Base-by-base conservation (phyloP, 2,113 vertebrate species). In the Pelobates fuscus region DNA sequence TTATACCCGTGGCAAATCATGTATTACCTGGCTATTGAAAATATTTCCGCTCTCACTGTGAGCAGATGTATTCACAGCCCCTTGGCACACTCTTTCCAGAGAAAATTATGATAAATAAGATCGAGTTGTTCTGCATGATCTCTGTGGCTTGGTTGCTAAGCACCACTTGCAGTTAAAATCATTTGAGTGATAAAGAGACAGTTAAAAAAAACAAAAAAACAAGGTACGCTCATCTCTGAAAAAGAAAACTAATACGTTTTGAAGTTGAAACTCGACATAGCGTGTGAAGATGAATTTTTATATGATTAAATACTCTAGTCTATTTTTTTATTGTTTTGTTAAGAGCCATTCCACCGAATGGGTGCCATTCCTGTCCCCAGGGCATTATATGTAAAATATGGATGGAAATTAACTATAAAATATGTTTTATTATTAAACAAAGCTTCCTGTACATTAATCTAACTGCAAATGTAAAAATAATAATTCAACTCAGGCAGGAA, bases 121-220 rank as follows among this genome's bases (percentile, higher is more conserved):
- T 64, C 41, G 25, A 57, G 61, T 57, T 57, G 57, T 64, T 54
- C 30, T 57, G 18, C 61, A 58, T 72, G 60, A 64, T 72, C 61
- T 72, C 41, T 63, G 27, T 54, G 54, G 60, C 79, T 30, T 46
- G 68, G 82, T 83, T 85, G 82, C 84, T 84, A 81, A 78, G 81
- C 86, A 76, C 66, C 72, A 43, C 52, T 78, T 79, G 83, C 80
- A 77, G 82, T 81, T 82, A 84, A 81, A 85, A 78, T 77, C 82
- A 85, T 79, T 87, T 58, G 25, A 88, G 83, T 81, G 71, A 72
- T 64, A 43, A 2, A 46, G 66, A 54, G 78, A 84, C 76, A 80
- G 84, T 86, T 83, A 82, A 80, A 82, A 80, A 82, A 68, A 2
- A 86, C 82, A 82, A 80, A 82, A 80, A 82, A 68, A 2, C 73